Conservation (phyloP, 1,140 invertebrate genomes). For the Polypedilum vanderplanki region DNA sequence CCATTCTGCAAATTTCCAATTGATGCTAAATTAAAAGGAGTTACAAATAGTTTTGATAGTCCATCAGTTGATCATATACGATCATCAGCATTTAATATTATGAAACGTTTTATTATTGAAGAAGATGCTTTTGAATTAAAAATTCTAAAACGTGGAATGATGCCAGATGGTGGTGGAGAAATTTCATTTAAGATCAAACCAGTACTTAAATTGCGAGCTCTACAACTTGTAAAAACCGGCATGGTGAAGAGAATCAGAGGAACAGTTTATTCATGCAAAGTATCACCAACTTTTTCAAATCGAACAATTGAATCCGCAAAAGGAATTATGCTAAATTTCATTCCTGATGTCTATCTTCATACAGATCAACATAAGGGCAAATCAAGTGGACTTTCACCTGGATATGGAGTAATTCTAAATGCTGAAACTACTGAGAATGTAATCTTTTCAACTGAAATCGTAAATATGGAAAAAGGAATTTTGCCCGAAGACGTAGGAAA, state of each 20-base stretch:
- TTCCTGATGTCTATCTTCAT: conserved; percentile 93
- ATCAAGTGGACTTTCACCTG: conserved; percentile 77
- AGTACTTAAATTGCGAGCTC: conserved; percentile 48
- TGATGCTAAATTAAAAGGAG: conserved; percentile 71
- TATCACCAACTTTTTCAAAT: conserved; percentile 86
- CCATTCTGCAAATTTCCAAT: conserved; percentile 92
- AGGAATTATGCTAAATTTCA: conserved; percentile 79
- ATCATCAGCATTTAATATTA: conserved; percentile 64
- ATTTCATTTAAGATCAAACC: conserved; percentile 83
- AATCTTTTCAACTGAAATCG: conserved; percentile 63
- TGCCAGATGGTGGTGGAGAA: conserved; percentile 85
- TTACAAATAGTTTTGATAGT: conserved; percentile 80
- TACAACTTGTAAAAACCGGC: conserved; percentile 68
- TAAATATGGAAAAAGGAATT: conserved; percentile 43
- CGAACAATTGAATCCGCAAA: conserved; percentile 90
- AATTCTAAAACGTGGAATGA: conserved; percentile 73
- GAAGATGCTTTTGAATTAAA: conserved; percentile 84
- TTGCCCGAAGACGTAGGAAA: conserved; percentile 87
- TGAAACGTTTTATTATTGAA: conserved; percentile 77
- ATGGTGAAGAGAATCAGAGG: conserved; percentile 93
- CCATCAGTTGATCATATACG: conserved; percentile 83
- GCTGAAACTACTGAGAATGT: conserved; percentile 89
- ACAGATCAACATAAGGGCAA: conserved; percentile 84
- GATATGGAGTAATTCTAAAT: conserved; percentile 83
- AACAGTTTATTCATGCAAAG: conserved; percentile 57